Base-by-base conservation (phyloP, 2,113 vertebrate genomes). In the Notarius quadriscutis region DNA sequence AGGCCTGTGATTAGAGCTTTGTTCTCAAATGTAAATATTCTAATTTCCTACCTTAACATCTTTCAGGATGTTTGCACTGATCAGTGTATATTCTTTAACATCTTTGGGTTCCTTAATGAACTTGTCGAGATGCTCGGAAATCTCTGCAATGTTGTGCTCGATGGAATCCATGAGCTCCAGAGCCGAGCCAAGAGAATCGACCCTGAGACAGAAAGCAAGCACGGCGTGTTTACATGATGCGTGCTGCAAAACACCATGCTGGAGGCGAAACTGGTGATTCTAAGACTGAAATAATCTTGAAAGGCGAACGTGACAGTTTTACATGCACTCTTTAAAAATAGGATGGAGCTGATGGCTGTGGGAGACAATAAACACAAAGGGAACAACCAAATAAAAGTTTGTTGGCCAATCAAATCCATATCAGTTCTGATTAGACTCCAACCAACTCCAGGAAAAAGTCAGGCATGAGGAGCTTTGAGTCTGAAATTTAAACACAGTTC, bases 131-230 rank as follows among this genome's bases (percentile, higher is more conserved):
- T 92, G 93, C 72, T 94, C 93, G 5, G 93, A 93, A 50, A 98
- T 94, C 80, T 93, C 89, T 72, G 93, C 84, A 17, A 94, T 95
- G 87, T 96, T 93, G 57, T 95, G 93, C 93, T 98, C 96, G 25
- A 96, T 92, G 8, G 96, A 96, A 69, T 93, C 92, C 6, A 97
- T 94, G 75, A 96, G 93, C 74, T 96, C 92, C 86, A 97, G 93
- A 5, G 95, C 96, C 1, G 91, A 90, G 53, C 93, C 95, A 75
- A 99, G 92, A 20, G 96, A 98, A 71, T 94, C 92, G 57, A 93
- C 89, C 92, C 97, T 97, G 86, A 41, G 88, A 86, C 77, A 85
- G 87, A 87, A 82, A 86, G 34, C 92, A 90, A 65, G 30, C 41
- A 87, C 53, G 82, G 41, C n/a, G 34, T 4, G 30, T 50, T 77